phyloP scores from a whole-genome alignment of 2,113 vertebrate genomes.

The Hyaena hyaena region DNA sequence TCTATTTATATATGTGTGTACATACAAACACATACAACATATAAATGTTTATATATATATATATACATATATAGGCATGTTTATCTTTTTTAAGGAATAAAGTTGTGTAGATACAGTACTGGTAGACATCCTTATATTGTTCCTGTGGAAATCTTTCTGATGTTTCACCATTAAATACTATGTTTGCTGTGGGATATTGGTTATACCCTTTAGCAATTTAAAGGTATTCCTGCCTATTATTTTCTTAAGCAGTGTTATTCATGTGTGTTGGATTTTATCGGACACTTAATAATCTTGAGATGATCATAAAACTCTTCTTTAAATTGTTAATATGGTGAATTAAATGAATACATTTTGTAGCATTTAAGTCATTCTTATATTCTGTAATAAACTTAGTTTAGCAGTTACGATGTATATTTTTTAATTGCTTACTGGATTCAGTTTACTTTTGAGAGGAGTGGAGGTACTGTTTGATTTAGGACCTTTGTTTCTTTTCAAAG shows the following conservation, averaged over 20 bases:
- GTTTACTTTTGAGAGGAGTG: not conserved
- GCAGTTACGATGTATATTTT: not conserved
- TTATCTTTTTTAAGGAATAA: not conserved
- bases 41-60: not conserved
- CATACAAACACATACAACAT: not conserved
- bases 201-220: not conserved
- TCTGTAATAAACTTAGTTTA: not conserved
- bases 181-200: not conserved
- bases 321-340: not conserved
- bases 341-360: not conserved
- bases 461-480: not conserved
- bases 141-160: not conserved
- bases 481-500: not conserved
- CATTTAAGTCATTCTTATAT: constrained; percentile 29
- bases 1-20: not conserved
- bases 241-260: constrained; percentile 15
- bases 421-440: not conserved
- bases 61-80: not conserved
- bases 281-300: not conserved
- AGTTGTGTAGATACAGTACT: not conserved
- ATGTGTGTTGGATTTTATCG: not conserved
- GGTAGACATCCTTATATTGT: not conserved
- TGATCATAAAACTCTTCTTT: not conserved
- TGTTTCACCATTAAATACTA: not conserved
- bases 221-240: not conserved